Percentiles rank a stretch among this genome's conserved stretches.
These are phyloP conservation scores for Balanococcus diminutus DNA, from an alignment of 2,888 invertebrate genomes.

Conservation along the genomic window DNA sequence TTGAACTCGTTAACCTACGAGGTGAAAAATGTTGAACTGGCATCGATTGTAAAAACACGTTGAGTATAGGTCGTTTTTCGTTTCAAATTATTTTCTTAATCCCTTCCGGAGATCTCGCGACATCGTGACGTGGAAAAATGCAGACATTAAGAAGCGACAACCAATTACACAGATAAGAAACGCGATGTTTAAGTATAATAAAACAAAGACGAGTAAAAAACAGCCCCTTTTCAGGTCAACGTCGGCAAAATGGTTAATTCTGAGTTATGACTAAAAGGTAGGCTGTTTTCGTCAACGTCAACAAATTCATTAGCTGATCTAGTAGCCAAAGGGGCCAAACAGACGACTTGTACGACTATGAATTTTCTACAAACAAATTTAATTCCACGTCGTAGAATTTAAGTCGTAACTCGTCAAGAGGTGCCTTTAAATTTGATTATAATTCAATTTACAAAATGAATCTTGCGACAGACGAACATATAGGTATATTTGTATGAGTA, in stretches of 20 bases:
- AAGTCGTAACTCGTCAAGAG: conserved; percentile 8
- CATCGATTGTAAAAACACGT: not conserved
- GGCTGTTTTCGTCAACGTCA: not conserved
- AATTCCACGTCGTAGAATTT: not conserved
- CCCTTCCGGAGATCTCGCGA: too few relatives aligned
- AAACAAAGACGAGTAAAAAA: not conserved
- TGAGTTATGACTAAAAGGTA: not conserved
- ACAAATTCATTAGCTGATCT: conserved; percentile 19
- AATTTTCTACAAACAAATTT: conserved; percentile 1
- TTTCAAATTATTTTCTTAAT: not conserved
- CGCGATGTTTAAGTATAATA: not conserved
- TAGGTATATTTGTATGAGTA: too few relatives aligned
- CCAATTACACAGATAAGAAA: not conserved
- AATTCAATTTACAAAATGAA: conserved; percentile 26
- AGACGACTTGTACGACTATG: not conserved
- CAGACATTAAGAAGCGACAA: not conserved
- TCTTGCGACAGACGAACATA: not conserved
- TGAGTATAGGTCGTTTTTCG: not conserved
- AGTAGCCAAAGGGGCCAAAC: not conserved
- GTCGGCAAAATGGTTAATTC: not conserved
- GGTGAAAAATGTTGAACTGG: not conserved
- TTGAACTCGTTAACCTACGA: not conserved
- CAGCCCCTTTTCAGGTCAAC: not conserved
- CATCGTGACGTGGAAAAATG: not conserved
- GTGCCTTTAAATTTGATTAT: conserved; percentile 25